Conservation (phyloP, 2,797 vertebrate species). For the Loris lydekkerianus region DNA sequence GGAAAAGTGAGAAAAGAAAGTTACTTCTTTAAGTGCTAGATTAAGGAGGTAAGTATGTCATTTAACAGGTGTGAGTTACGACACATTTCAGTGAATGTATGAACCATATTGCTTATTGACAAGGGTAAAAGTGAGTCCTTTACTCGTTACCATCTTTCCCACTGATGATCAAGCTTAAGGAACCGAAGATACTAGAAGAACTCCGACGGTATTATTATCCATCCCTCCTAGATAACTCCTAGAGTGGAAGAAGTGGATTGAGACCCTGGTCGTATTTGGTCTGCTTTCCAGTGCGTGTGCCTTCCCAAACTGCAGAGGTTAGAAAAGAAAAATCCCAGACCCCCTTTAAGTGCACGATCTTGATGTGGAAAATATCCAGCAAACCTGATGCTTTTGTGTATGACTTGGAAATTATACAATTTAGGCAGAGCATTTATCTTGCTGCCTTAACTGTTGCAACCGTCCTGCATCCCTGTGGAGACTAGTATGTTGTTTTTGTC, state of each 20-base stretch:
- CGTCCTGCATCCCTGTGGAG: neutral
- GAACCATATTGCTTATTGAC: neutral
- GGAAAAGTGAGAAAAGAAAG: neutral
- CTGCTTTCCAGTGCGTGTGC: neutral
- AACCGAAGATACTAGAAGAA: neutral
- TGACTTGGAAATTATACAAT: neutral
- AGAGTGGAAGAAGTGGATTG: neutral
- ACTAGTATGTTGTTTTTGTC: neutral
- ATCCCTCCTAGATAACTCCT: slow-evolving; percentile 10
- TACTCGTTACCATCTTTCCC: neutral
- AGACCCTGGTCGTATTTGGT: neutral
- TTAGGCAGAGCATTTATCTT: neutral
- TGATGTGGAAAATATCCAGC: slow-evolving; percentile 39
- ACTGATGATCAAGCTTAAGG: neutral
- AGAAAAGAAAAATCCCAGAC: neutral
- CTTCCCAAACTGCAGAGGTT: neutral
- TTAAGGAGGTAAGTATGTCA: slow-evolving; percentile 3
- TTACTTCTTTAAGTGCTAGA: neutral
- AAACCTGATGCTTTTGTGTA: neutral
- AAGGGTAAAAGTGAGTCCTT: neutral
- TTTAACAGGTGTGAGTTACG: neutral
- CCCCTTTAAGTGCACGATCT: neutral
- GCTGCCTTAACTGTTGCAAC: neutral
- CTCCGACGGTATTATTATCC: neutral
- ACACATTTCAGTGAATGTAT: neutral